Evolutionary conservation across 2,797 vertebrate species (phyloP).

Genomic region (Monodelphis domestica): DNA sequence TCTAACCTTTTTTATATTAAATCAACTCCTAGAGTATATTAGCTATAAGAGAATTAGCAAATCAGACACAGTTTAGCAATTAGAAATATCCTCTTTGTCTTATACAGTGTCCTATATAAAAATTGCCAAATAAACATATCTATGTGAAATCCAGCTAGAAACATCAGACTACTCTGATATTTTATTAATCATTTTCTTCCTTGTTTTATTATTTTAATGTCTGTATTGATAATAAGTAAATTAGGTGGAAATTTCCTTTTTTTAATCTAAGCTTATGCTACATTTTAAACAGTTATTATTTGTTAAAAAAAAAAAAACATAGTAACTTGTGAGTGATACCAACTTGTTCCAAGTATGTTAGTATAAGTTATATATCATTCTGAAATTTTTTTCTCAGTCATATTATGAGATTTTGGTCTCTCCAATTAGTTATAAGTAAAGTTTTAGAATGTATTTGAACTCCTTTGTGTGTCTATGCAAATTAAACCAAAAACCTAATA

Average conservation of each 20-base stretch:
- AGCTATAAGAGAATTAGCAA: background rate
- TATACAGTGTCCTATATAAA: background rate
- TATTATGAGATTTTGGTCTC: conserved; percentile 4
- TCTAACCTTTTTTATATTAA: background rate
- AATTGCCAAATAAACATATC: background rate
- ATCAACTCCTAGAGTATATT: background rate
- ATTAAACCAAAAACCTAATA: background rate
- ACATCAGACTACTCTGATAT: background rate
- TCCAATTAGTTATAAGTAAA: background rate
- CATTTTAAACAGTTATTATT: background rate
- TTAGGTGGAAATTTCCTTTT: background rate
- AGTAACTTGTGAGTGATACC: background rate
- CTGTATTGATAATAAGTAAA: background rate
- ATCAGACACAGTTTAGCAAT: background rate
- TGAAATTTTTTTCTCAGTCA: conserved; percentile 17
- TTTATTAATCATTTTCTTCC: background rate
- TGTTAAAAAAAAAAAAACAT: too few species aligned
- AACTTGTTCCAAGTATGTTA: background rate
- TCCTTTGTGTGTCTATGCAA: conserved; percentile 8
- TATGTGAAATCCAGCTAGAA: background rate
- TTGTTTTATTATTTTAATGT: too few species aligned
- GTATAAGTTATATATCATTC: background rate
- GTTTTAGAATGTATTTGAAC: background rate
- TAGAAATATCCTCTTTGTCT: background rate
- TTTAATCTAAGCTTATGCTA: background rate